Base-by-base conservation (phyloP, 2,797 vertebrate species). In the Clarias pachynema region DNA sequence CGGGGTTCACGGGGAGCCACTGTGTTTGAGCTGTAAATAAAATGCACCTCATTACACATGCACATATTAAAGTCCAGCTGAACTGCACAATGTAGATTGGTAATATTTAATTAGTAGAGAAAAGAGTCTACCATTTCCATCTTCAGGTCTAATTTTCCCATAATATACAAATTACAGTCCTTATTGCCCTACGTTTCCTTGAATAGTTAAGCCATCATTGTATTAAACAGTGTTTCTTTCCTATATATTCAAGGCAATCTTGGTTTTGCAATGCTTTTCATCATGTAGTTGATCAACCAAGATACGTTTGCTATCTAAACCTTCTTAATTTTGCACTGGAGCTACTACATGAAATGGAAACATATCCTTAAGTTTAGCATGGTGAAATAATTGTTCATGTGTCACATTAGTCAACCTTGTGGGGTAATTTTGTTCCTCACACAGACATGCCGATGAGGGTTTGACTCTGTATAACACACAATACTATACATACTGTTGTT, bases 21-120 rank as follows among this genome's bases (percentile, higher is more conserved):
- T 93, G 94, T 96, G 95, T 97, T 96, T 96, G 96, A 96, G 95
- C 94, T 97, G 97, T 97, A 98, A 98, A 98, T 97, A 97, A 96
- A 96, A 94, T 74, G 91, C 88, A 93, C 94, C 94, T 95, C 93
- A 92, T 96, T 96, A 96, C 93, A 90, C 93, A 92, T 90, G 89
- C 90, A 92, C 92, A 88, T 94, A 94, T 95, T 95, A 91, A 90
- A 4, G 91, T 92, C 87, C 79, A 62, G 59, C 91, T 84, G 91
- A 90, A 89, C 89, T 90, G 92, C 91, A 91, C 92, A 26, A 87
- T 82, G 91, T 75, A 87, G 74, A 68, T 88, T 92, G 94, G 92
- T 96, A 95, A 95, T 95, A 93, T 95, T 96, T 96, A 95, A 96
- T 96, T 81, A 87, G 83, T 37, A 65, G 53, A 70, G 53, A 88